Conservation (phyloP, 2,888 invertebrate genomes). For the Exocentrus adspersus region DNA sequence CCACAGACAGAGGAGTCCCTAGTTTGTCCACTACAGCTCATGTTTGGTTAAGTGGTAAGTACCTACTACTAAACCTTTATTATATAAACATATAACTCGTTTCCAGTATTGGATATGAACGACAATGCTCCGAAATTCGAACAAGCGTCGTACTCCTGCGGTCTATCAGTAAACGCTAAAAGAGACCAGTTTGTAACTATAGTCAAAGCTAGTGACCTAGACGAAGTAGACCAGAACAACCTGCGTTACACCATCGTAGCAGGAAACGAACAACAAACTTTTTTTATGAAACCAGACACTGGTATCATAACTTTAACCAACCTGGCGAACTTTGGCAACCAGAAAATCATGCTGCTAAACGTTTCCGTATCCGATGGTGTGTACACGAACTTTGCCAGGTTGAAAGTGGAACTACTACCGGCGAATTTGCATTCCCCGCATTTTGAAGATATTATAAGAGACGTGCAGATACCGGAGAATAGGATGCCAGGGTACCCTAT, state of each 20-base stretch:
- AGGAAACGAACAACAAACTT: constrained; percentile 82
- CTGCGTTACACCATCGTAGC: constrained; percentile 84
- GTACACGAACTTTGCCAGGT: constrained; percentile 87
- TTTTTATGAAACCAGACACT: constrained; percentile 70
- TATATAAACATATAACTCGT: too few species aligned
- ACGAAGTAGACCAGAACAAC: constrained; percentile 78
- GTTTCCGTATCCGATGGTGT: constrained; percentile 96
- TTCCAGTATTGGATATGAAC: constrained; percentile 89
- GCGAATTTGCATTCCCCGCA: constrained; percentile 83
- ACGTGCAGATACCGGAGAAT: constrained; percentile 85
- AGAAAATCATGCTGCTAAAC: constrained; percentile 75
- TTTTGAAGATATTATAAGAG: constrained; percentile 79
- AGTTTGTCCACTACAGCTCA: constrained; percentile 82
- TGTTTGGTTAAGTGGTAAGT: constrained; percentile 79
- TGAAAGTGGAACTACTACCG: constrained; percentile 81
- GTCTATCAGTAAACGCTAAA: constrained; percentile 82
- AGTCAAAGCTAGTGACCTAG: constrained; percentile 89
- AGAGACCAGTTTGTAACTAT: constrained; percentile 90
- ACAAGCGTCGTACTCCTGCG: constrained; percentile 80
- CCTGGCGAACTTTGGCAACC: constrained; percentile 77
- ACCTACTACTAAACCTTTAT: too few species aligned
- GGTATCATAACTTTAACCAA: constrained; percentile 77
- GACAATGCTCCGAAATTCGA: constrained; percentile 91
- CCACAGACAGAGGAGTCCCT: constrained; percentile 86
- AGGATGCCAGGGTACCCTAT: constrained; percentile 79